Percentiles rank a stretch among this genome's conserved stretches.
These are phyloP conservation scores for Leucophenga varia DNA, from an alignment of 1,140 invertebrate genomes.

Conservation along the genomic window DNA sequence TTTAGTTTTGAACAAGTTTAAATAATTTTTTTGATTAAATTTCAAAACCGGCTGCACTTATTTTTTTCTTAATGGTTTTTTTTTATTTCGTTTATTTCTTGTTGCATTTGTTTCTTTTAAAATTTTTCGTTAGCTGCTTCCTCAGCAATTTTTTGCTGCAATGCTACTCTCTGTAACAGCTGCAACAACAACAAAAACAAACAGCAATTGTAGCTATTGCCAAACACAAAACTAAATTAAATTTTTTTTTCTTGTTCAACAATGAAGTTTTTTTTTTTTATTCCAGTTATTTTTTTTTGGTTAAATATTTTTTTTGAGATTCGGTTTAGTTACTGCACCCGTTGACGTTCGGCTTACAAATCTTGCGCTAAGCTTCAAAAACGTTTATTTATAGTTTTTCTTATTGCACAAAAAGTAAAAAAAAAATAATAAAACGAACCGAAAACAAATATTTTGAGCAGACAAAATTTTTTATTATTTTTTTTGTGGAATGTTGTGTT, in stretches of 20 bases:
- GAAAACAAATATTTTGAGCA: too few relatives aligned
- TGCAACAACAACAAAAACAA: conserved; percentile 3
- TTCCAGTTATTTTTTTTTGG: neutral
- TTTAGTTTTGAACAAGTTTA: too few relatives aligned
- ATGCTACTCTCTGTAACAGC: conserved; percentile 29
- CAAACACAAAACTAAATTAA: conserved; percentile 12
- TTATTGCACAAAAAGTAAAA: conserved; percentile 21
- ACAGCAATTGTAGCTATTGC: conserved; percentile 18
- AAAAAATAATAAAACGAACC: conserved; percentile 2
- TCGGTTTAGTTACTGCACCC: neutral
- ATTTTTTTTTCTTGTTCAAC: conserved; percentile 25
- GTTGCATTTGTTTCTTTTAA: conserved; percentile 33
- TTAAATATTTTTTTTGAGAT: neutral
- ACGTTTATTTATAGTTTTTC: conserved; percentile 56
- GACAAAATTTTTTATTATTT: too few relatives aligned
- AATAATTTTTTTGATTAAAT: neutral
- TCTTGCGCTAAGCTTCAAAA: conserved; percentile 50
- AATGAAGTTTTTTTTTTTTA: conserved; percentile 9
- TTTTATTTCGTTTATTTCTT: conserved; percentile 18
- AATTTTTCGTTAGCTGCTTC: conserved; percentile 43
- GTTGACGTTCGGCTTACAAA: conserved; percentile 45
- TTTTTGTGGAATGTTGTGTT: too few relatives aligned
- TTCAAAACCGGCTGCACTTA: conserved; percentile 46
- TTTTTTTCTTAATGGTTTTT: conserved; percentile 40
- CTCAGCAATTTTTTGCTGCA: conserved; percentile 52